Evolutionary conservation across 2,113 vertebrate species (phyloP), one percentile per base, ranked within the genome.

Genomic region (Emberiza fucata): DNA sequence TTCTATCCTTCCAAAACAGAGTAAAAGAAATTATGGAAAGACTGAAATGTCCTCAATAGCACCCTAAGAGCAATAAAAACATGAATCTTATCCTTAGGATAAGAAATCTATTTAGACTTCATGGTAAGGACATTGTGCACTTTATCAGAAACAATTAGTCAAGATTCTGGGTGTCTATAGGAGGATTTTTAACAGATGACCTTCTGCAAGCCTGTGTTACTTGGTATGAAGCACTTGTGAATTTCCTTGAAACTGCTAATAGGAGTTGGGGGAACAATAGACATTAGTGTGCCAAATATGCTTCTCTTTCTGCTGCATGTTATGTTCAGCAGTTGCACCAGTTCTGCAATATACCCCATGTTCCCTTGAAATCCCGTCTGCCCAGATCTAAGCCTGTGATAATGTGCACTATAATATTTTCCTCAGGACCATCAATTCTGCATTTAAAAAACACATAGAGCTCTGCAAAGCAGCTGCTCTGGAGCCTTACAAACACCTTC

Each of bases 211-310:
- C 42, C 19, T 39, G 33, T 57, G 47, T 56, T 94, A 80, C 83
- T 92, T 39, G 37, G 17, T 35, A 53, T 8, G 56, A 95, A 86
- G 11, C 39, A 39, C 31, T 97, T 17, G 27, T 47, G 88, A 72
- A n/a, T 92, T 96, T 96, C 80, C 64, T 76, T 92, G 80, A 89
- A 93, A 88, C 56, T 39, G 39, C 53, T 93, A 89, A 78, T 65
- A 93, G 61, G 69, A 83, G 72, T 53, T 82, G 94, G 28, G 64
- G 72, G 56, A 53, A 33, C 81, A 93, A 75, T 1, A 97, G 93
- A 85, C 35, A 72, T 71, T 54, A 65, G n/a, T 59, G 23, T 75
- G 72, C 81, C 94, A 92, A 92, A 92, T 90, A 91, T 68, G 70
- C 22, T 85, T 87, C 84, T 57, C 72, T 45, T 93, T 87, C 78